Base-by-base conservation (phyloP, 2,888 invertebrate species). In the Melieria picta region DNA sequence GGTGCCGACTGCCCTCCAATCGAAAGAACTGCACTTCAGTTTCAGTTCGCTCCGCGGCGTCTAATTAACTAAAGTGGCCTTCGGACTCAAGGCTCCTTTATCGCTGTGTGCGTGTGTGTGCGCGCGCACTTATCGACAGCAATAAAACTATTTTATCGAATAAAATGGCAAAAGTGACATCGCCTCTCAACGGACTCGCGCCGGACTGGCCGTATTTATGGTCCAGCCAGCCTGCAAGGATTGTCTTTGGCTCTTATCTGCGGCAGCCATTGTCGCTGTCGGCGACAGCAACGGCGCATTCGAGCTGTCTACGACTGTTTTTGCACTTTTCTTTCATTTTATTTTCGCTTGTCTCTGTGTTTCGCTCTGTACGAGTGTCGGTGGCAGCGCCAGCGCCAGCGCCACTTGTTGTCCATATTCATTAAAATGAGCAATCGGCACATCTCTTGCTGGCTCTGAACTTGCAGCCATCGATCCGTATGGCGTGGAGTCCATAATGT, bases 11-110 rank as follows among this genome's bases (percentile, higher is more conserved):
- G 30, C 3, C 30, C 30, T 30, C 3, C 30, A 30, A 30, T 30
- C 30, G 30, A 2, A 30, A 30, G 30, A 30, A 30, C 30, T 30
- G 30, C 30, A 30, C 30, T 30, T 30, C 30, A 30, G 30, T 30
- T 30, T 2, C 30, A 30, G 30, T 30, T 30, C 30, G 30, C 30
- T 30, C 30, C 47, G 48, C 10, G 48, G 6, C 13, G 13, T 77
- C 77, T 75, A 76, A 77, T 77, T 77, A 77, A 61, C 75, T 60
- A 66, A 68, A 71, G 73, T 74, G 30, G 16, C 30, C 13, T 16
- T 13, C 30, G 16, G 16, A 5, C 5, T 10, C 57, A 16, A 52
- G 7, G 11, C 52, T 5, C 52, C 11, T 52, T 52, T 7, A 5
- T 50, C 13, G 7, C 52, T 30, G 30, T 30, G 30, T 3, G 30